phyloP scores from a whole-genome alignment of 2,888 invertebrate genomes.

The Luffia ferchaultella region DNA sequence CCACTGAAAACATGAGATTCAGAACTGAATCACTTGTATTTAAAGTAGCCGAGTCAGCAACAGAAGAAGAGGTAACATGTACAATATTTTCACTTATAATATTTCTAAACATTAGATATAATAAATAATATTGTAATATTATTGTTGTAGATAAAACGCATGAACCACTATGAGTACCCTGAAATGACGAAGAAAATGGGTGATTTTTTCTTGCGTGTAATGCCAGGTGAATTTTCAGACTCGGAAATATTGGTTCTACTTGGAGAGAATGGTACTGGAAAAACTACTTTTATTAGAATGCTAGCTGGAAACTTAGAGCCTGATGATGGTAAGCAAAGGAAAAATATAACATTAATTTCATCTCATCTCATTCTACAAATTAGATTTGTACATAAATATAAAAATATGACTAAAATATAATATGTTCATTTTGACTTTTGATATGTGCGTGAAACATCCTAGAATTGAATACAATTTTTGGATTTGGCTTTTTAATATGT shows the following conservation, averaged over 20 bases:
- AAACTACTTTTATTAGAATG: constrained; percentile 99
- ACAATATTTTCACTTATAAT: neutral
- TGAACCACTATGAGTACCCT: constrained; percentile 97
- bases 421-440: no score
- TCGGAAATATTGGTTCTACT: constrained; percentile 98
- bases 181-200: constrained; percentile 88
- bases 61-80: constrained; percentile 89
- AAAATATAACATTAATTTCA: no score
- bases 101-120: neutral
- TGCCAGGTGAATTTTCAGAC: constrained; percentile 95
- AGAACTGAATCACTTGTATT: constrained; percentile 96
- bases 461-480: no score
- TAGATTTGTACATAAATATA: no score
- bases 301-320: constrained; percentile 95
- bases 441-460: no score
- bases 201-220: constrained; percentile 79
- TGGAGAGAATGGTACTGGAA: constrained; percentile 98
- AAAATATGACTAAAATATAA: no score
- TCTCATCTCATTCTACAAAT: no score
- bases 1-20: constrained; percentile 98
- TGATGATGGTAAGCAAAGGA: constrained; percentile 69
- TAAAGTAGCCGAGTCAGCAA: constrained; percentile 97
- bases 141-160: constrained; percentile 75
- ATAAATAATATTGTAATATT: neutral
- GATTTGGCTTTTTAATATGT: no score